Base-by-base conservation (phyloP, 2,888 invertebrate species). In the Leucania comma region DNA sequence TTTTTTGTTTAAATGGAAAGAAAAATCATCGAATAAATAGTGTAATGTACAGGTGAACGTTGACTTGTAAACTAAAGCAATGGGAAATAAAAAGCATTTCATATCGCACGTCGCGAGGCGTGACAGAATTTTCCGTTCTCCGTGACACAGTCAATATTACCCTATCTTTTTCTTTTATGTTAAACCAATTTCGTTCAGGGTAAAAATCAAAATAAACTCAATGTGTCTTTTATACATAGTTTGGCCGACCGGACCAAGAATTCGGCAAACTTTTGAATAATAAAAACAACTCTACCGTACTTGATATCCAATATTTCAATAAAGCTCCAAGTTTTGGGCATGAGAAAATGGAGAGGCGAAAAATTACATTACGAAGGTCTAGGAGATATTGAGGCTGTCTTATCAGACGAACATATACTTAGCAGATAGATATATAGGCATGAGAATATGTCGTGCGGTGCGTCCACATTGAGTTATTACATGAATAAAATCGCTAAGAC, bases 271-370 rank as follows among this genome's bases (percentile, higher is more conserved):
- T 93, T 94, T 93, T 90, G 91, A 93, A 93, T 92, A 92, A 93
- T 91, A 93, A 92, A 93, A 93, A 93, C 92, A 94, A 92, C 90
- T 93, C 90, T 82, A 91, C 92, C 92, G 92, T 89, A 93, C 93
- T 95, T 93, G 94, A 95, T 93, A 95, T 95, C 93, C 94, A 93
- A 95, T 95, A 94, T 95, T 95, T 94, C 94, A 94, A 95, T 95
- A 94, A 93, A 90, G 88, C 90, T 90, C 90, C 89, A 93, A 93
- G 91, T 94, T 94, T 93, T 90, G 89, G 92, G 90, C 76, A 90
- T 68, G 90, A 92, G 92, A 93, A 93, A 95, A 94, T 92, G 92
- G 93, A 92, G 90, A 93, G 89, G 90, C 90, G 89, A 93, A 91
- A 94, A 95, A 95, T 95, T 94, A 94, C 92, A 95, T 95, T 95